Conservation (phyloP, 2,113 vertebrate species). For the Phylloscopus trochiloides region DNA sequence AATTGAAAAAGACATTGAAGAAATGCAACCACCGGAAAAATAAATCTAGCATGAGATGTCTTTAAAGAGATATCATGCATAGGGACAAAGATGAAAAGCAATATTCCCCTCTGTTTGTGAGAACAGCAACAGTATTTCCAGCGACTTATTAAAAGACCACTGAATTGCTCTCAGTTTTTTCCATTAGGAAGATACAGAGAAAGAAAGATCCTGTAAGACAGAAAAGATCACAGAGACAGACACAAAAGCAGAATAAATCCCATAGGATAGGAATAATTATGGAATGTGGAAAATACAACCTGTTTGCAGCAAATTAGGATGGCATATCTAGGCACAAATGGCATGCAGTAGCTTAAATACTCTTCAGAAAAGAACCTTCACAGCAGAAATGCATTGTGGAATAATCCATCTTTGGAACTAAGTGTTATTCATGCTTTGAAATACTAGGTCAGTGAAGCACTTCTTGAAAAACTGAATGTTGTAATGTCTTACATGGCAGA, state of each 20-base stretch:
- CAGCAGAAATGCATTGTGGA: background rate
- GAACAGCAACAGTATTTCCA: background rate
- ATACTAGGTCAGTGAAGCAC: background rate
- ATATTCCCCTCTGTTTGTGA: background rate
- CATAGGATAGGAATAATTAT: background rate
- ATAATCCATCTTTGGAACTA: background rate
- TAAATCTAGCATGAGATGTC: background rate
- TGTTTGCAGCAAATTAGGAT: background rate
- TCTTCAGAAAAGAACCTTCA: background rate
- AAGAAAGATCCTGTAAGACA: background rate
- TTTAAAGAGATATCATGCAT: background rate
- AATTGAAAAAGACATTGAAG: background rate
- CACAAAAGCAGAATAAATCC: background rate
- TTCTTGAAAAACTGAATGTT: background rate
- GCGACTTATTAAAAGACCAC: background rate
- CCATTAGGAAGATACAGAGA: background rate
- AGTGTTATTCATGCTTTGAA: background rate
- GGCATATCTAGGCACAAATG: background rate
- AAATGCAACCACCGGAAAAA: background rate
- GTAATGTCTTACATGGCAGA: background rate
- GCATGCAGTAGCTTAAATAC: background rate
- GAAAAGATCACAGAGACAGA: background rate
- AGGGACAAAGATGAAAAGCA: background rate
- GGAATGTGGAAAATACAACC: background rate
- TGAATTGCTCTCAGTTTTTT: background rate